Base-by-base conservation (phyloP, 2,113 vertebrate genomes). In the Naja naja region DNA sequence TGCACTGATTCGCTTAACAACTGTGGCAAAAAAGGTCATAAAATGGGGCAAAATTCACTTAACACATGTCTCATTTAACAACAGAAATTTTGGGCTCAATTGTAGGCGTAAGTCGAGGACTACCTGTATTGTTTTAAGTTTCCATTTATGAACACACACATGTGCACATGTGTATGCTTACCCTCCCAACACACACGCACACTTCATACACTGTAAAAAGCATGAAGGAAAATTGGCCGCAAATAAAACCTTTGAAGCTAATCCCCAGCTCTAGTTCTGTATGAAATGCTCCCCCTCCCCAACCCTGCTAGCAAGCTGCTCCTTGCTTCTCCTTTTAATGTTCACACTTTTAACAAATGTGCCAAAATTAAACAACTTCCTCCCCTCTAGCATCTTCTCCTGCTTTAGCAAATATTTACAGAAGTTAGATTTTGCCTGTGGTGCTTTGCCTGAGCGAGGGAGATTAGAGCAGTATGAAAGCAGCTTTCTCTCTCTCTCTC, bases 291-390 rank as follows among this genome's bases (percentile, higher is more conserved):
- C 18, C 27, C 52, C 85, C 45, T 47, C 2, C n/a, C 16, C 30
- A 22, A 20, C 47, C 53, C 20, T 52, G 64, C 89, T 52, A 89
- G n/a, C 4, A n/a, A 60, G 25, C 87, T 22, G 25, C 34, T 56
- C 81, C 74, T 60, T 56, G 27, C 74, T 64, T 53, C 43, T 87
- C 49, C 56, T 89, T 94, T 94, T 94, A 90, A 94, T 94, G 88
- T 92, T 90, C 55, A 45, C 91, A 86, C 88, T 91, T 94, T 90
- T 92, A 74, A 94, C 91, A 92, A 90, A 92, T 49, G 91, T 91
- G 74, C 69, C 90, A 90, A 94, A 92, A 92, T 92, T 92, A 94
- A 92, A 94, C 91, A 92, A 94, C 91, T 90, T 92, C 64, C 81
- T 94, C 91, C 88, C 93, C 91, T 94, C 93, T 58, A 60, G 93